These are phyloP conservation scores for Rhinoptilus africanus DNA, from an alignment of 2,113 vertebrate species.

Conservation along the genomic window DNA sequence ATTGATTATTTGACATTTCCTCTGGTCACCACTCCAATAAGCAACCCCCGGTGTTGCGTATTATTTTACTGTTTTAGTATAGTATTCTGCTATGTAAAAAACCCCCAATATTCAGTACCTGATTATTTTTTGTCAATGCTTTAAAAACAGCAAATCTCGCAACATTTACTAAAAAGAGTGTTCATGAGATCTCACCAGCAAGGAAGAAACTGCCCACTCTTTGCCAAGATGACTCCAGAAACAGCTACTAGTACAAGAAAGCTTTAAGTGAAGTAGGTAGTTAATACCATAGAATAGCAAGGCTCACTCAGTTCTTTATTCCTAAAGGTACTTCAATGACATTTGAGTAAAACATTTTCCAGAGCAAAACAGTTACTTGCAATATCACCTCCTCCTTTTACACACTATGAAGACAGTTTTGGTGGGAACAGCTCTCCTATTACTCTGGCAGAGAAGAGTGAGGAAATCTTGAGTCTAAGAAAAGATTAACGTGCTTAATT, in stretches of 20 bases:
- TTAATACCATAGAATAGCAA: neutral
- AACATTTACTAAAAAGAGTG: neutral
- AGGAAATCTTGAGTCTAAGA: neutral
- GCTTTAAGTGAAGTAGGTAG: neutral
- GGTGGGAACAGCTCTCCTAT: neutral
- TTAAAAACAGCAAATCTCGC: neutral
- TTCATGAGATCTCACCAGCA: neutral
- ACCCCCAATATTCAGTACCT: no score
- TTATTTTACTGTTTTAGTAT: neutral
- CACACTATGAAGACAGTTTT: neutral
- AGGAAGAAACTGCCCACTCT: neutral
- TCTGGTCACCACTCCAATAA: neutral
- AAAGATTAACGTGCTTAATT: neutral
- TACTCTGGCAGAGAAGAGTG: neutral
- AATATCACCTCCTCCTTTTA: neutral
- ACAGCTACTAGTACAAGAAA: neutral
- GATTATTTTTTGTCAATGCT: neutral
- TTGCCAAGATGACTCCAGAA: neutral
- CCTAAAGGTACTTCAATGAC: neutral
- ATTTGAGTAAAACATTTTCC: neutral
- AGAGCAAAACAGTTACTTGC: neutral
- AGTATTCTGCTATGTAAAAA: neutral
- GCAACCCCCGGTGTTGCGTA: neutral
- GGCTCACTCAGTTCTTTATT: neutral
- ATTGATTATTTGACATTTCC: neutral